These are phyloP conservation scores for Acrocephalus scirpaceus DNA, from an alignment of 2,797 vertebrate species.

Conservation along the genomic window DNA sequence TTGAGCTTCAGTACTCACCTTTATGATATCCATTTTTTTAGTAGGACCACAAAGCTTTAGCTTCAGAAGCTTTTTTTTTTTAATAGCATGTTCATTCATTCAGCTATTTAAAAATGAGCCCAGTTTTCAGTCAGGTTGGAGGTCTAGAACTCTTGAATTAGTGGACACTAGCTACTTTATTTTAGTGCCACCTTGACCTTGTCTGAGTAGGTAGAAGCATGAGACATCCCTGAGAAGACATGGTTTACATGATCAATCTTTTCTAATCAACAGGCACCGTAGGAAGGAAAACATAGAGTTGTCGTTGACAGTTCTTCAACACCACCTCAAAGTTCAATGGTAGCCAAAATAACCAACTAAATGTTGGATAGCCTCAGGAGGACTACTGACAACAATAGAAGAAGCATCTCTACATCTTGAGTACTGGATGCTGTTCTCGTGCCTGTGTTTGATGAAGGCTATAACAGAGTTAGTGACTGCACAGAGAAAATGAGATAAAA, in stretches of 20 bases:
- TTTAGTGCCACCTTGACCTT: not conserved
- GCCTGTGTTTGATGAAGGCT: not conserved
- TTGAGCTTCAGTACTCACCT: not conserved
- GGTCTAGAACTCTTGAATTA: not conserved
- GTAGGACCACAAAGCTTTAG: not conserved
- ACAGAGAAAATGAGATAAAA: not conserved
- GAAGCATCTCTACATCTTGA: rapidly evolving
- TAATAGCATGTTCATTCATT: not conserved
- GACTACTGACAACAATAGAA: not conserved
- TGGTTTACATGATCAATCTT: not conserved
- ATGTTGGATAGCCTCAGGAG: not conserved
- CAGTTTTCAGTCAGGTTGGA: not conserved
- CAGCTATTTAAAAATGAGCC: not conserved
- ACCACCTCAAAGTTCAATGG: rapidly evolving
- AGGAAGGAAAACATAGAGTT: not conserved
- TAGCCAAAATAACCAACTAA: not conserved
- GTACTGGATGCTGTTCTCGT: not conserved
- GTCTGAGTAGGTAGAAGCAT: not conserved
- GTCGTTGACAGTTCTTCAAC: not conserved
- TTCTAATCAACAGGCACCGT: not conserved
- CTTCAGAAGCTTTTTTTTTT: not conserved
- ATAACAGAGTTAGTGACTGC: not conserved
- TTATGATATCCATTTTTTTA: not conserved
- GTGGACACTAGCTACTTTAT: not conserved
- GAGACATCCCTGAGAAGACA: not conserved